phyloP scores from a whole-genome alignment of 2,113 vertebrate genomes.

The Muntiacus reevesi region DNA sequence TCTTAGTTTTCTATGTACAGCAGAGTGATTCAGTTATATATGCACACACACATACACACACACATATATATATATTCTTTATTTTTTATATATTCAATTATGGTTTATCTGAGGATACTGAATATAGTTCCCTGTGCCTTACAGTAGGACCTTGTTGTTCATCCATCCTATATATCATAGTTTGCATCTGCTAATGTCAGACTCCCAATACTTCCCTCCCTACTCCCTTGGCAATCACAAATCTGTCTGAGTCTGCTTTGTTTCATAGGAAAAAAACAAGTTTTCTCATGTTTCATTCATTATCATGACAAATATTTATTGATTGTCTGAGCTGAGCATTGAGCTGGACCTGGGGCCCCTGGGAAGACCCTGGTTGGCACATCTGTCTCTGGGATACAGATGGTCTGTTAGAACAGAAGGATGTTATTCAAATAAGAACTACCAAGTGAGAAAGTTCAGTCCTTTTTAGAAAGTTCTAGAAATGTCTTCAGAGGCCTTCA shows the following conservation, averaged over 20 bases:
- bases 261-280: not conserved
- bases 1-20: not conserved
- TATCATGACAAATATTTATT: not conserved
- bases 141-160: not conserved
- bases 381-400: rapidly evolving
- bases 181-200: not conserved
- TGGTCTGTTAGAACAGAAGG: no score
- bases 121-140: not conserved
- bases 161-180: not conserved
- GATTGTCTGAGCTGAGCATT: not conserved
- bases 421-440: not conserved
- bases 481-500: not conserved
- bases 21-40: not conserved
- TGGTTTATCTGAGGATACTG: not conserved
- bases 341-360: not conserved
- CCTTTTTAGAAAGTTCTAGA: not conserved
- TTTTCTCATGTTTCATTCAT: not conserved
- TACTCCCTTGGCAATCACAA: not conserved
- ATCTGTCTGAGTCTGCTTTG: not conserved
- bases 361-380: not conserved
- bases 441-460: not conserved
- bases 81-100: not conserved
- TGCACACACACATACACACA: not conserved
- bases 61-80: not conserved
- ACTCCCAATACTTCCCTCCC: not conserved